Percentiles rank a stretch among this genome's conserved stretches.
These are phyloP conservation scores for Butorides virescens DNA, from an alignment of 2,113 vertebrate genomes.

Conservation along the genomic window DNA sequence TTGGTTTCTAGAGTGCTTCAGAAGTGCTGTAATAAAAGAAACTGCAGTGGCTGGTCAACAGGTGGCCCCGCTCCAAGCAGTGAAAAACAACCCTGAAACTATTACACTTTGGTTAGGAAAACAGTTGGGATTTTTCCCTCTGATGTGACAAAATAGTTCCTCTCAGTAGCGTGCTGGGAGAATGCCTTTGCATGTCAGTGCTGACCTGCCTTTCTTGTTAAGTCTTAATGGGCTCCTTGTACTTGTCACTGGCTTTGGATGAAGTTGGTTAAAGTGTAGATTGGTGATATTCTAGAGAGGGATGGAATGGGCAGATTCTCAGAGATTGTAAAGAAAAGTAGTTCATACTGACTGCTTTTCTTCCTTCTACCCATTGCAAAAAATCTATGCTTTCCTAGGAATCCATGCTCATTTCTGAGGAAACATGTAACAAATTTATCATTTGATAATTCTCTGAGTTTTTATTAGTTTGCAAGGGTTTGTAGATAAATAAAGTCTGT, in stretches of 20 bases:
- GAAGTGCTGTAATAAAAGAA: neutral
- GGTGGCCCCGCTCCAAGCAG: neutral
- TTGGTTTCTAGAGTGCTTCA: neutral
- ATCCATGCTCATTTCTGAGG: neutral
- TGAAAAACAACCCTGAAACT: neutral
- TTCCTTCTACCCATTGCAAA: neutral
- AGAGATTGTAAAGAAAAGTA: neutral
- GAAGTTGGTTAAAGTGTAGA: neutral
- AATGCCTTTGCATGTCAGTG: neutral
- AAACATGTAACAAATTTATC: neutral
- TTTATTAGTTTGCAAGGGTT: neutral
- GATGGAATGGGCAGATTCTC: neutral
- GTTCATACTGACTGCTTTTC: neutral
- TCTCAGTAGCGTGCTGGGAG: neutral
- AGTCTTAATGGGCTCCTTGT: neutral
- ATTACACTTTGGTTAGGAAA: neutral
- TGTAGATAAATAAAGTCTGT: neutral
- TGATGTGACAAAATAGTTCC: neutral
- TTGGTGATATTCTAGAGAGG: neutral
- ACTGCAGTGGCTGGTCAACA: neutral
- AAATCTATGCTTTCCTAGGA: neutral
- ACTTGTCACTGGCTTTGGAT: neutral
- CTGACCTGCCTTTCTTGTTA: neutral
- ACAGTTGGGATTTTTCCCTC: neutral
- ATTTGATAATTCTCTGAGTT: neutral